phyloP scores from a whole-genome alignment of 2,888 invertebrate genomes.

The Ariolimax columbianus region DNA sequence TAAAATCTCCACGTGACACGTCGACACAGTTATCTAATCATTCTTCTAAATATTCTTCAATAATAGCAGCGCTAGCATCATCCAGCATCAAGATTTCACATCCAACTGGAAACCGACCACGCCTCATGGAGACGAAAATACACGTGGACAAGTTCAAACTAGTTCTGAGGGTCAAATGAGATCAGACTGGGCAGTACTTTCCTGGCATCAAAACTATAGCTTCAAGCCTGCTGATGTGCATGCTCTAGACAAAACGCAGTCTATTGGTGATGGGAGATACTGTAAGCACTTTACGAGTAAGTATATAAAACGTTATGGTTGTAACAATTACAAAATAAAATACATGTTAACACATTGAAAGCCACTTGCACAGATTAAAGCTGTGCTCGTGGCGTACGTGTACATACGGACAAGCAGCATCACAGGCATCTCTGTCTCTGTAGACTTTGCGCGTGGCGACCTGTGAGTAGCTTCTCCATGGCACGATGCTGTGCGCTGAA shows the following conservation, averaged over 20 bases:
- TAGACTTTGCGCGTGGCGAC: no score
- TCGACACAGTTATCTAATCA: neutral
- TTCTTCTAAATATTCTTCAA: neutral
- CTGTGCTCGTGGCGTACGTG: no score
- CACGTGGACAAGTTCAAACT: neutral
- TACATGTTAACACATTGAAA: no score
- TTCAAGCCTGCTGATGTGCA: neutral
- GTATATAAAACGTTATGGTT: neutral
- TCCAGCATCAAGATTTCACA: conserved; percentile 21
- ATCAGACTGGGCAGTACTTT: neutral
- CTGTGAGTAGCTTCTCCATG: no score
- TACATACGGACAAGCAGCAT: no score
- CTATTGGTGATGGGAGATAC: neutral
- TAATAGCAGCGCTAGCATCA: neutral
- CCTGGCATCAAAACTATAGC: neutral
- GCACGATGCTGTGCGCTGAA: no score
- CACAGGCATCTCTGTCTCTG: no score
- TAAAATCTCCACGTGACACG: no score
- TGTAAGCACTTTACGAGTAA: neutral
- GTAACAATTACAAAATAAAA: no score
- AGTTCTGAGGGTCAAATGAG: neutral
- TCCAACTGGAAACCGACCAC: conserved; percentile 40
- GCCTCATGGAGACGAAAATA: neutral
- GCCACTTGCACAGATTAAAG: no score
- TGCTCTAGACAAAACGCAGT: neutral